Evolutionary conservation across 2,888 invertebrate species (phyloP).

Genomic region (Drosophila emarginata): DNA sequence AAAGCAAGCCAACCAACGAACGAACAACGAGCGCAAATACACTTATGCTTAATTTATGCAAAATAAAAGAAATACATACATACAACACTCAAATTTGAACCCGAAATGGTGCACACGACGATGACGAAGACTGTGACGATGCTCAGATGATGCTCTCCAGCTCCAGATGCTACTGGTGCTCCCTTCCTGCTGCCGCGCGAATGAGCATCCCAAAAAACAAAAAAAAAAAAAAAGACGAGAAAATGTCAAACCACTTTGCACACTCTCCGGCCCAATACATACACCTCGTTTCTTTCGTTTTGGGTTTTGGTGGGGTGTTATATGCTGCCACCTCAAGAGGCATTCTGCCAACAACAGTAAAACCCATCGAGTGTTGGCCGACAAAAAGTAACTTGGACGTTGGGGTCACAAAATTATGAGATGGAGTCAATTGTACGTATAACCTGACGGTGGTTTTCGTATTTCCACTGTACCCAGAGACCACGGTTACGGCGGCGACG

Average conservation of each 20-base stretch:
- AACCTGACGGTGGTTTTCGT: conserved; percentile 57
- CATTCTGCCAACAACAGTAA: conserved; percentile 52
- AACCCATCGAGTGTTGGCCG: conserved; percentile 59
- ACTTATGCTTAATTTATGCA: conserved; percentile 77
- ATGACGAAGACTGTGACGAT: conserved; percentile 15
- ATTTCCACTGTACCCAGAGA: conserved; percentile 63
- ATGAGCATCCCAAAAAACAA: conserved; percentile 59
- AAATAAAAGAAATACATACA: conserved; percentile 75
- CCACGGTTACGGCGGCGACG: conserved; percentile 12
- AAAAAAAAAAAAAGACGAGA: conserved; percentile 45
- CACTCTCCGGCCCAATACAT: conserved; percentile 40
- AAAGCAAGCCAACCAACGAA: conserved; percentile 21
- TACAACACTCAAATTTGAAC: conserved; percentile 62
- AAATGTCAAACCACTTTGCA: conserved; percentile 73
- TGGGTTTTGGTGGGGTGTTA: conserved; percentile 12
- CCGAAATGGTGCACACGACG: conserved; percentile 65
- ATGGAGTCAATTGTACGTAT: conserved; percentile 58
- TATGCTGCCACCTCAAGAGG: conserved; percentile 39
- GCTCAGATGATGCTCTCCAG: conserved; percentile 36
- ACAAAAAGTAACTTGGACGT: conserved; percentile 27
- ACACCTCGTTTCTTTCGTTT: background rate
- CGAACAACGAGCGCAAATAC: conserved; percentile 57
- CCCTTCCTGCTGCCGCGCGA: conserved; percentile 41
- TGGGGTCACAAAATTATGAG: conserved; percentile 66
- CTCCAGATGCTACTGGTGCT: conserved; percentile 20